Evolutionary conservation across 2,888 invertebrate species (phyloP), one percentile per base, ranked within the genome.

Genomic region (Caenorhabditis zanzibari): DNA sequence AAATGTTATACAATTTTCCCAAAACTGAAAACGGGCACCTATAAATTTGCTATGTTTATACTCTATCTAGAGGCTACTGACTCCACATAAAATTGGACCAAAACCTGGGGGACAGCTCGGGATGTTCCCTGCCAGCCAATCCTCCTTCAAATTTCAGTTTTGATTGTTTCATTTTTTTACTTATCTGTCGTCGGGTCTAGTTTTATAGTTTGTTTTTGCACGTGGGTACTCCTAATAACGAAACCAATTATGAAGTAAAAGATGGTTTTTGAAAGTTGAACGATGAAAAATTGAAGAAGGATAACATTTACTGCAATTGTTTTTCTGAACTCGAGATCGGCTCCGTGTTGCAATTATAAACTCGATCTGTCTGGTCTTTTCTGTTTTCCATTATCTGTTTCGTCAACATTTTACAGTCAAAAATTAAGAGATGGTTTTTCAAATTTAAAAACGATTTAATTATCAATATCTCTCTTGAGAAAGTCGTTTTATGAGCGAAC

Each of bases 151-250:
- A n/a, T n/a, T n/a, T n/a, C n/a, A n/a, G n/a, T n/a, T n/a, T n/a
- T n/a, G n/a, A 32, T 35, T 24, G 32, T 26, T 47, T 14, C 35
- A 54, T 64, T 69, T 61, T 71, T 59, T 26, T 28, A 32, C 24
- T 9, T 32, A 52, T 38, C 44, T 68, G 19, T 32, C n/a, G 22
- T n/a, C 38, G 32, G 56, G 64, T 44, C 54, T 41, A n/a, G 38
- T n/a, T 7, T 16, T 44, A 28, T 35, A 38, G 38, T 52, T 63
- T 1, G 32, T 19, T 52, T 26, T 26, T 22, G 56, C 56, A 56
- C 64, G 74, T 64, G 64, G 47, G 22, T 56, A 24, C 32, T 24
- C 35, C 14, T 12, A 5, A 77, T 69, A 77, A 77, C 49, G 41
- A 77, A 49, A 63, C 54, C 54, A 77, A 77, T 77, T 77, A 38